A percentile compares a stretch with the other conserved stretches of the same genome.
Conservation (phyloP, 1,140 invertebrate genomes). For the Teleopsis dalmanni region DNA sequence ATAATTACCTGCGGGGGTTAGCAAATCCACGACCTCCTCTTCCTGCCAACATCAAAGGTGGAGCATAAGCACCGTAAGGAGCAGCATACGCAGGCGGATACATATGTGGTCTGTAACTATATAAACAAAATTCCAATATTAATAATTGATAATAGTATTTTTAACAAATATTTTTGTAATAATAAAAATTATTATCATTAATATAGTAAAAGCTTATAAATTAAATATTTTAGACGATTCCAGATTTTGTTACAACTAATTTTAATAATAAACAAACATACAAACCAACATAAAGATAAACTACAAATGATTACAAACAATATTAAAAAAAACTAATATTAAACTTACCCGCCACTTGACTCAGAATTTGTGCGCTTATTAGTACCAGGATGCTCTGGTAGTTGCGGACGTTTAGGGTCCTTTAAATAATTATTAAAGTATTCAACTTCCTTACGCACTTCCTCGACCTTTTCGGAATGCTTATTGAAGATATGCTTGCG, state of each 20-base stretch:
- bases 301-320: no score
- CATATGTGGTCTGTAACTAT: slow-evolving; percentile 27
- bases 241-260: slow-evolving; percentile 4
- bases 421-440: slow-evolving; percentile 98
- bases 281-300: no score
- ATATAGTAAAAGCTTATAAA: no score
- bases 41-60: slow-evolving; percentile 29
- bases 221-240: not conserved
- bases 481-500: slow-evolving; percentile 98
- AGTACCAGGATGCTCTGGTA: slow-evolving; percentile 72
- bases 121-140: not conserved
- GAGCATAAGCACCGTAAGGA: slow-evolving; percentile 30
- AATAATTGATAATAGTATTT: no score
- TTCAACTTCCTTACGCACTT: slow-evolving; percentile 91
- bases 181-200: no score
- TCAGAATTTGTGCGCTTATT: slow-evolving; percentile 45
- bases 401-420: slow-evolving; percentile 89
- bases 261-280: no score
- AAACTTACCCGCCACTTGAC: slow-evolving; percentile 46
- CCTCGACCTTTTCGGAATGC: slow-evolving; percentile 91
- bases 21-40: slow-evolving; percentile 37
- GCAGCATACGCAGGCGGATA: slow-evolving; percentile 29
- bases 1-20: slow-evolving; percentile 33
- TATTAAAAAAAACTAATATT: not conserved
- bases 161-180: no score